Conservation (phyloP, 1,140 invertebrate genomes). For the Megathymus violae region DNA sequence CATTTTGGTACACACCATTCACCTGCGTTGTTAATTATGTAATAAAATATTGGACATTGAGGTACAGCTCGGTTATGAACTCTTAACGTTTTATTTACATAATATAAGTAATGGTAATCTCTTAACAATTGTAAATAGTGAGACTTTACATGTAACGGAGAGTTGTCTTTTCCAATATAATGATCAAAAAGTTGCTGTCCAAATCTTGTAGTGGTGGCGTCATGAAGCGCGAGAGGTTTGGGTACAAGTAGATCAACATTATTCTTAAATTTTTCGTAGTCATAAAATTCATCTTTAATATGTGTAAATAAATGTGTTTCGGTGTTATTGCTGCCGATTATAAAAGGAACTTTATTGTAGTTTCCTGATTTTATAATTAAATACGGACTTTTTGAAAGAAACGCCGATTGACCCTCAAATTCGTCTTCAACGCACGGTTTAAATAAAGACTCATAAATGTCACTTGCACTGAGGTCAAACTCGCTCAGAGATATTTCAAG, state of each 20-base stretch:
- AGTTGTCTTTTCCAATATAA: constrained; percentile 50
- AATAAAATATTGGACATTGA: constrained; percentile 67
- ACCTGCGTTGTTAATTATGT: constrained; percentile 64
- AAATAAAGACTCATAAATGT: constrained; percentile 60
- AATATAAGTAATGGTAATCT: constrained; percentile 70
- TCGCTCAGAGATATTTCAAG: constrained; percentile 36
- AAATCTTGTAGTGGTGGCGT: constrained; percentile 50
- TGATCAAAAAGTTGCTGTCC: constrained; percentile 64
- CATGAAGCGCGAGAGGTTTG: constrained; percentile 50
- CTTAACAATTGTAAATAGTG: constrained; percentile 68
- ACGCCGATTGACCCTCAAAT: constrained; percentile 68
- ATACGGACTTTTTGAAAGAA: constrained; percentile 62
- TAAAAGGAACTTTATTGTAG: constrained; percentile 71
- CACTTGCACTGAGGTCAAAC: constrained; percentile 36
- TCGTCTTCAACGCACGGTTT: constrained; percentile 73
- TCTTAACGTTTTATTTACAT: constrained; percentile 65
- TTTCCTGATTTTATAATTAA: constrained; percentile 67
- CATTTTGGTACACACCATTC: constrained; percentile 63
- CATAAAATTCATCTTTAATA: constrained; percentile 54
- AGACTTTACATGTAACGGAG: constrained; percentile 45
- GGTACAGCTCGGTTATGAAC: constrained; percentile 55
- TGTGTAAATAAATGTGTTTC: constrained; percentile 57
- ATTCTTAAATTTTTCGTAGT: constrained; percentile 65
- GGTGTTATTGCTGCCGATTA: constrained; percentile 70
- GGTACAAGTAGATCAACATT: constrained; percentile 59